Base-by-base conservation (phyloP, 2,888 invertebrate species). In the Elmis aenea region DNA sequence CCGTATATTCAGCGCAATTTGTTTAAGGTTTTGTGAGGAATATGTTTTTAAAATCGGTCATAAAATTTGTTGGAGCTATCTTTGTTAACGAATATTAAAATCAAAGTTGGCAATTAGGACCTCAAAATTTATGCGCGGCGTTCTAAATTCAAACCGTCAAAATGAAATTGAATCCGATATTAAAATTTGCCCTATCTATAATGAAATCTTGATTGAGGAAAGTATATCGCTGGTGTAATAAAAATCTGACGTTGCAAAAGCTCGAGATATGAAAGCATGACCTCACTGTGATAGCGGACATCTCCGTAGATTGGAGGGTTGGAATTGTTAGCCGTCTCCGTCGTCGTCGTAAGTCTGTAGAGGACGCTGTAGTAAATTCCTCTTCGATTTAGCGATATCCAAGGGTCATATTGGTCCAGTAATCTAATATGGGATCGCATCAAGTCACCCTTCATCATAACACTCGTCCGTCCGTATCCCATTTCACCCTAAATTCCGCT, bases 161-260 rank as follows among this genome's bases (percentile, higher is more conserved):
- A 57, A 57, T 45, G 60, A 58, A 64, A 66, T 65, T 65, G 64
- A 64, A 65, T 66, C 59, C 61, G 57, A 64, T 64, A 66, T 66
- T 66, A 64, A 66, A 66, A 64, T 63, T 65, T 59, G 48, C 60
- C 55, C 57, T 66, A 67, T 67, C 67, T 67, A 67, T 66, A 67
- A 67, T 67, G 64, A 66, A 67, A 67, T 67, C 67, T 66, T 65
- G 65, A 67, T 67, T 67, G 64, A 58, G 62, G 59, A 59, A 59
- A 61, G 61, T 61, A 61, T 62, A 65, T 64, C 57, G 58, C 55
- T 46, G 47, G 51, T 51, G 60, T 57, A 64, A 62, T 66, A 64
- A 66, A 66, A 65, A 61, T 62, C 61, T 60, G 61, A 63, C 58
- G 54, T 54, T 54, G 62, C 58, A 57, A 52, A 54, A 57, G 51